A percentile compares a stretch with the other conserved stretches of the same genome.
Evolutionary conservation across 2,888 invertebrate genomes (phyloP).

Genomic region (Archips crataeganus): DNA sequence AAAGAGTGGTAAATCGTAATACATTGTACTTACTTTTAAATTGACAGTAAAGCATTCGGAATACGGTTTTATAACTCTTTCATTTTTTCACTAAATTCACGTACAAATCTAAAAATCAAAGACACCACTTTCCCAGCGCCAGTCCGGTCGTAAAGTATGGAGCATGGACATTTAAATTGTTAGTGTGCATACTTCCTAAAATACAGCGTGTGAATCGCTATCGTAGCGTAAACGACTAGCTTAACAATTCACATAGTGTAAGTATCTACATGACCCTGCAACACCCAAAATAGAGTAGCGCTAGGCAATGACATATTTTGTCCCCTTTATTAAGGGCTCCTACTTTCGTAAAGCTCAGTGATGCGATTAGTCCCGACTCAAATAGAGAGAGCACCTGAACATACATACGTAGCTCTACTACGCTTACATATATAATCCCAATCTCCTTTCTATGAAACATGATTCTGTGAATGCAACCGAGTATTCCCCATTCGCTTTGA

Average conservation of each 20-base stretch:
- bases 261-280: background rate
- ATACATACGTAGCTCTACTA: background rate
- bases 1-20: too few species aligned
- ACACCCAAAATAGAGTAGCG: background rate
- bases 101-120: too few species aligned
- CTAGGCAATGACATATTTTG: constrained; percentile 19
- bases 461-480: constrained; percentile 38
- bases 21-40: too few species aligned
- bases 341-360: constrained; percentile 29
- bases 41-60: too few species aligned
- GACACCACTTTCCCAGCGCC: too few species aligned
- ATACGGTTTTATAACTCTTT: too few species aligned
- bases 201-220: background rate
- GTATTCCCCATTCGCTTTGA: constrained; percentile 41
- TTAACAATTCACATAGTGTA: background rate
- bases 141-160: too few species aligned
- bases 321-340: constrained; percentile 33
- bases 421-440: constrained; percentile 12
- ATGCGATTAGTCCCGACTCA: constrained; percentile 39
- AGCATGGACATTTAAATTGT: too few species aligned
- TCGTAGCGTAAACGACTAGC: background rate
- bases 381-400: constrained; percentile 32
- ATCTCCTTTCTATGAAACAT: constrained; percentile 38
- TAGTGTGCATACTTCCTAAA: too few species aligned
- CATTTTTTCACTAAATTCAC: too few species aligned